Base-by-base conservation (phyloP, 2,113 vertebrate species). In the Microcebus ravelobensis region DNA sequence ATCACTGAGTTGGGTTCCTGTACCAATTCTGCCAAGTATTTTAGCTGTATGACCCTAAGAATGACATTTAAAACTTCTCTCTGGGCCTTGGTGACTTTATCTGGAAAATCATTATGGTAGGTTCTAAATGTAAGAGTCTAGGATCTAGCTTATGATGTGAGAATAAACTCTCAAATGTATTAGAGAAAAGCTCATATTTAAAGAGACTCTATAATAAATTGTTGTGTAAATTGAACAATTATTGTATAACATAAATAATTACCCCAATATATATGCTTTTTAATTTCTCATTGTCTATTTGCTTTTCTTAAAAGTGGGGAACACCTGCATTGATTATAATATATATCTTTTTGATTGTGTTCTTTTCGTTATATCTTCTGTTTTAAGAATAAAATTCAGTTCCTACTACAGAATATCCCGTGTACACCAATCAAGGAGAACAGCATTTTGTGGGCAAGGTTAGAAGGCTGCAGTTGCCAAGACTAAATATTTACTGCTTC, bases 401-500 rank as follows among this genome's bases (percentile, higher is more conserved):
- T 65, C 39, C 77, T 65, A 48, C 42, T 76, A 39, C 48, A 68
- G 36, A 85, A 39, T 67, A n/a, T 25, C 42, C 39, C 76, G 59
- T 81, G 21, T 36, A 80, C 23, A 81, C 57, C 82, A 76, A 81
- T 84, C 59, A 85, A 84, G 39, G 42, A 91, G 94, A 87, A 90
- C 10, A 77, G 45, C 12, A 27, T 81, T 92, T 89, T 82, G 71
- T 68, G 71, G 81, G 77, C 67, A 48, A 92, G 67, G 45, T 42
- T 21, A 71, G 92, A 93, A 81, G 82, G 29, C 50, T n/a, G 7
- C 13, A n/a, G 39, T 85, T 87, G 85, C 82, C 85, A 81, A 94
- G 59, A 82, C 85, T 70, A 84, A 83, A 84, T 96, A 94, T 93
- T 96, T 94, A 90, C 93, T 93, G 91, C 89, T 95, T 91, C 91